Base-by-base conservation (phyloP, 2,113 vertebrate species). In the Cheirogaleus medius region DNA sequence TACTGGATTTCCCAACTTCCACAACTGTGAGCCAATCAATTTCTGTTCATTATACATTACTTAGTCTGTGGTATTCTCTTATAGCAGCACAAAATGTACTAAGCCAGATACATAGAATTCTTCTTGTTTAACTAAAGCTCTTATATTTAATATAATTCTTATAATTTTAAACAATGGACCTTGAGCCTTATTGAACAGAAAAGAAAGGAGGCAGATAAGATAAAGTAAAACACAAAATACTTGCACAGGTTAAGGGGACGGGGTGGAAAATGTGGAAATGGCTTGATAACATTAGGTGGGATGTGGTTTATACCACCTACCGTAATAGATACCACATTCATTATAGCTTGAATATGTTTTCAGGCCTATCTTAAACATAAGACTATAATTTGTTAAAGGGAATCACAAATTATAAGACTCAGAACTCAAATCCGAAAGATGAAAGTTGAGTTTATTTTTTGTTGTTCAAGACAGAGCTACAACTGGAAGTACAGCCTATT, bases 111-210 rank as follows among this genome's bases (percentile, higher is more conserved):
- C 5, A 20, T 42, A 23, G 6, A 52, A 37, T 85, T 49, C 13
- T 92, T 91, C 14, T 82, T 90, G 10, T 52, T 93, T 73, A 66
- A 87, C n/a, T 84, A 86, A 93, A 96, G 8, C 11, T 58, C 6
- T 97, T 44, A 11, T 29, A 63, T 12, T 63, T 29, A 29, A 66
- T 44, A 6, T 81, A 88, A 39, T 84, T 63, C 49, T 92, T 82
- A 73, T 8, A 52, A 27, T 78, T 91, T 91, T 52, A 69, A 89
- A 52, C 52, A 64, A 47, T 29, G 85, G 17, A 20, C 37, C 69
- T 85, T 58, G 86, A 86, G 5, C 8, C 37, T 71, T 64, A 64
- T 56, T 83, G 52, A 96, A 77, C 81, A 47, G 37, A 44, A 80
- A 44, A 42, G 18, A 74, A 90, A 44, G 9, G 42, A 74, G 87